A percentile compares a stretch with the other conserved stretches of the same genome.
Conservation (phyloP, 2,113 vertebrate genomes). For the Anolis sagrei region DNA sequence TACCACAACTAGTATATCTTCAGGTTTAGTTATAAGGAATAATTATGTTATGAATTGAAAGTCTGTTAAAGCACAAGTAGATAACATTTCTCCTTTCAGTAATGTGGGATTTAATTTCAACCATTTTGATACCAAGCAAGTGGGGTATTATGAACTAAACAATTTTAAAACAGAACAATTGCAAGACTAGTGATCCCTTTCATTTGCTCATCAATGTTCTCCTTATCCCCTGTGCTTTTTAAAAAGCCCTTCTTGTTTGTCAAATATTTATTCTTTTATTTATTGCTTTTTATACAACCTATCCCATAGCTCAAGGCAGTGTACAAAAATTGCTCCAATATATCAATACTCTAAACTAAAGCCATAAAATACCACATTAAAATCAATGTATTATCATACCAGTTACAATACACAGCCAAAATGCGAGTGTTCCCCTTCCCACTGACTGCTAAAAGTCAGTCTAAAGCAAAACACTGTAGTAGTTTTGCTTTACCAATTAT, state of each 20-base stretch:
- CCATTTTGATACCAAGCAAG: neutral
- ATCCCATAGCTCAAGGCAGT: neutral
- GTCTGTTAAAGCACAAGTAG: neutral
- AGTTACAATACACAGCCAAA: neutral
- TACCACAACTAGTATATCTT: no score
- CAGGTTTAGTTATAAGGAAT: neutral
- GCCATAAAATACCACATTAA: neutral
- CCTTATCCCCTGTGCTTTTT: neutral
- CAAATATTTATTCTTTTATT: conserved; percentile 9
- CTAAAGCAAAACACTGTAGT: neutral
- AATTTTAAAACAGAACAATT: neutral
- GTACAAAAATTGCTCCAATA: neutral
- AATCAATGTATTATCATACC: neutral
- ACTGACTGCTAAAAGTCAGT: neutral
- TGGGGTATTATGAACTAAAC: neutral
- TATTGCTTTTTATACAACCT: conserved; percentile 4
- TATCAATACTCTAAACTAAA: neutral
- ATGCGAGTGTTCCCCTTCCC: neutral
- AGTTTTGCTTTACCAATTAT: neutral
- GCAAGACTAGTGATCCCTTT: neutral
- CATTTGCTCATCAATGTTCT: neutral
- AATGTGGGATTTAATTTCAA: neutral
- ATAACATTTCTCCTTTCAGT: no score
- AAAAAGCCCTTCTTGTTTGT: neutral
- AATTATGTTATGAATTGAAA: neutral